These are phyloP conservation scores for Temnothorax unifasciatus DNA, from an alignment of 2,888 invertebrate genomes.

Conservation along the genomic window DNA sequence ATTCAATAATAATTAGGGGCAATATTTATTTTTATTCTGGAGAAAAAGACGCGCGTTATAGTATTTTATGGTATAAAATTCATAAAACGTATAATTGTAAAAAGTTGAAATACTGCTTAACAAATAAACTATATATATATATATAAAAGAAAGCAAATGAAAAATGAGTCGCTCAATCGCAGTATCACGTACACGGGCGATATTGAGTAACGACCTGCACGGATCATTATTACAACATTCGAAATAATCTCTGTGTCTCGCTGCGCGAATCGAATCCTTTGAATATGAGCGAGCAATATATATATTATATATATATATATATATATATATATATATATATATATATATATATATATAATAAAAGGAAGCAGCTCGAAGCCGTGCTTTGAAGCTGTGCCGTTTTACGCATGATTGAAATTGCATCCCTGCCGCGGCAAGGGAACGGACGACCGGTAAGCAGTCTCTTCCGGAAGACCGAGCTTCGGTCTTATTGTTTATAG, in stretches of 20 bases:
- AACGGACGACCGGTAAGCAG: not conserved
- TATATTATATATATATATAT: too few relatives aligned
- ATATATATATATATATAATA: conserved; percentile 37
- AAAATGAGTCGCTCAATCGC: too few relatives aligned
- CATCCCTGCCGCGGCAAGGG: not conserved
- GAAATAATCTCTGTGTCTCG: not conserved
- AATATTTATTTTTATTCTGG: too few relatives aligned
- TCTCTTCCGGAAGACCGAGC: not conserved
- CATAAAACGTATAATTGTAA: not conserved
- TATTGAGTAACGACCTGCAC: not conserved
- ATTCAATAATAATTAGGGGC: too few relatives aligned
- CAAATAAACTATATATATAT: not conserved
- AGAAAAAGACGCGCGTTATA: not conserved
- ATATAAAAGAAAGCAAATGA: not conserved
- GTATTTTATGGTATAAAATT: not conserved
- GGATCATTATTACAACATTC: not conserved
- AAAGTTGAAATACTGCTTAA: not conserved
- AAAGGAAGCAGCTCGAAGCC: conserved; percentile 35
- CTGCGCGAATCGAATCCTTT: not conserved
- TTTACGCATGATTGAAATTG: conserved; percentile 50
- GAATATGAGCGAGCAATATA: conserved; percentile 39
- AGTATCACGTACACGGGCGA: not conserved
- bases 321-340: too few relatives aligned
- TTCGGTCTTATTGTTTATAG: conserved; percentile 3
- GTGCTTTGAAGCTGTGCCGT: conserved; percentile 35